These are phyloP conservation scores for Neotragus moschatus DNA, from an alignment of 2,113 vertebrate species.

Conservation along the genomic window DNA sequence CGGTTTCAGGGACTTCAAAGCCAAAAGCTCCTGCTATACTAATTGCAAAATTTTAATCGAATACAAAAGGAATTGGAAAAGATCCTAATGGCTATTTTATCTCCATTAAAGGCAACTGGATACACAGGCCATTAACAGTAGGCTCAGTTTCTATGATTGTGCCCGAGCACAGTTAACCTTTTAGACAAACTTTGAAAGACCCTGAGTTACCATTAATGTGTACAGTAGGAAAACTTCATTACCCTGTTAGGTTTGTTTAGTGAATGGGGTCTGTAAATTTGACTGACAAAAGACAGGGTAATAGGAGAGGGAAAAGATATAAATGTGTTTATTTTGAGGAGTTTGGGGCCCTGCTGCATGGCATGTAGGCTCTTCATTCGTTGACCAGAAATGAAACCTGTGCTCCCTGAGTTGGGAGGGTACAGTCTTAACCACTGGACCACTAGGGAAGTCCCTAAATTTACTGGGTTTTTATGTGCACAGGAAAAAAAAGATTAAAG, in stretches of 20 bases:
- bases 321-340: neutral
- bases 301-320: neutral
- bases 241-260: neutral
- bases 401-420: neutral
- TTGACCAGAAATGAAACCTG: neutral
- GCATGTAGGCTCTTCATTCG: neutral
- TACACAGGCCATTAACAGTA: neutral
- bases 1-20: neutral
- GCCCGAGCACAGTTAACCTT: neutral
- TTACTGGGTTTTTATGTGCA: neutral
- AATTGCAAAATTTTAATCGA: neutral
- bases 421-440: neutral
- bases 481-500: neutral
- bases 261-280: neutral
- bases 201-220: neutral
- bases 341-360: neutral
- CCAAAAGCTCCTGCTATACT: neutral
- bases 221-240: neutral
- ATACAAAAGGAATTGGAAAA: neutral
- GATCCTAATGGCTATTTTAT: conserved; percentile 24
- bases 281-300: neutral
- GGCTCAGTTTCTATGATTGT: neutral
- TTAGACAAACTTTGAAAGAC: neutral
- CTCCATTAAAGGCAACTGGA: conserved; percentile 19
- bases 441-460: neutral